Evolutionary conservation across 2,113 vertebrate species (phyloP).

Genomic region (Campylomormyrus numenius): DNA sequence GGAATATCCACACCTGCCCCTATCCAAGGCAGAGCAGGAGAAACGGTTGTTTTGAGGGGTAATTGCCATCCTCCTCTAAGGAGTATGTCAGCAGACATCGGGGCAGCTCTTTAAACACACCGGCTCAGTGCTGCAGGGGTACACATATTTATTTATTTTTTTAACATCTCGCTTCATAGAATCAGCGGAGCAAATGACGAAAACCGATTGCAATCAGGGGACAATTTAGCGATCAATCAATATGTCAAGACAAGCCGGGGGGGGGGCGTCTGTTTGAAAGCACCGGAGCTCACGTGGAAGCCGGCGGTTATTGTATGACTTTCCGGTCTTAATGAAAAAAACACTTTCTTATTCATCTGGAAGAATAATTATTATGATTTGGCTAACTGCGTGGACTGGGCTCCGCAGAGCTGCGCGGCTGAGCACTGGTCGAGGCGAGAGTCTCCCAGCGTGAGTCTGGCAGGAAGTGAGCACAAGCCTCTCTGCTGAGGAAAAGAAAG

Average conservation of each 20-base stretch:
- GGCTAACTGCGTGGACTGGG: background rate
- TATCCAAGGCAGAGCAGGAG: background rate
- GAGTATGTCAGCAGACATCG: no score
- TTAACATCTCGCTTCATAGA: background rate
- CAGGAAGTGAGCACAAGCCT: background rate
- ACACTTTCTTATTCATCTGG: background rate
- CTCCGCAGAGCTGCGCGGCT: background rate
- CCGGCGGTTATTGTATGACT: background rate
- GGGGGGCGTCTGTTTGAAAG: background rate
- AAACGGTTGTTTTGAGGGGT: no score
- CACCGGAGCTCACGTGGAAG: background rate
- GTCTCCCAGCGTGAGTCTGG: background rate
- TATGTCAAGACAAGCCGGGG: background rate
- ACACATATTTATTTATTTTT: background rate
- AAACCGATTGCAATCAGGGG: constrained; percentile 12
- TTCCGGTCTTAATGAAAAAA: background rate
- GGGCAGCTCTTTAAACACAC: background rate
- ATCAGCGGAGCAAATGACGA: background rate
- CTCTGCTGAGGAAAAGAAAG: background rate
- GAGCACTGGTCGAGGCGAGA: background rate
- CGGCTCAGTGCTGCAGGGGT: background rate
- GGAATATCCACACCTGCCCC: constrained; percentile 2
- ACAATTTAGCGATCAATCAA: constrained; percentile 20
- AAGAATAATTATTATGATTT: constrained; percentile 18
- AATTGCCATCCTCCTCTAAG: background rate